phyloP scores from a whole-genome alignment of 2,888 invertebrate genomes.

The Diloba caeruleocephala region DNA sequence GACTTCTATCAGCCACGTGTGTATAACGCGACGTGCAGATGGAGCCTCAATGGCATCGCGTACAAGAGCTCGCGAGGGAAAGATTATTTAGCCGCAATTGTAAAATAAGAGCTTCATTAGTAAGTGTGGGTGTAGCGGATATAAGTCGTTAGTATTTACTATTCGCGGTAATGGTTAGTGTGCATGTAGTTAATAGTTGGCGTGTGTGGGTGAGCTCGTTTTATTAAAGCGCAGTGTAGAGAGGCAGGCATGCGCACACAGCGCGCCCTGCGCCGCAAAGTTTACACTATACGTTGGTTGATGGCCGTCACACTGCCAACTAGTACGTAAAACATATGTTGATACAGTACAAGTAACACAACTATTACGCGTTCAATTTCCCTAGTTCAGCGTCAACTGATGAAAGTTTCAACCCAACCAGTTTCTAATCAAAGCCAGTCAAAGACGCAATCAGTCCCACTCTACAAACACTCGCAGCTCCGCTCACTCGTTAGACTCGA shows the following conservation, averaged over 20 bases:
- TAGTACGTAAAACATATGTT: background rate
- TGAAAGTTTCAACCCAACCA: slow-evolving; percentile 12
- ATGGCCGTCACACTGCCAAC: too few species aligned
- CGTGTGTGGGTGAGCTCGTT: background rate
- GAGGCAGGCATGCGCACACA: too few species aligned
- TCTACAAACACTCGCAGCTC: slow-evolving; percentile 9
- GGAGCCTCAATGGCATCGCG: background rate
- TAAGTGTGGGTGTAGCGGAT: background rate
- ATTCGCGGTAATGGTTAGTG: background rate
- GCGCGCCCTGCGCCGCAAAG: too few species aligned
- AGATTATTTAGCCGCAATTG: slow-evolving; percentile 4
- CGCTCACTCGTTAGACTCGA: too few species aligned
- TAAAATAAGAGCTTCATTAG: slow-evolving; percentile 9
- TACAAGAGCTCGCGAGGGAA: background rate
- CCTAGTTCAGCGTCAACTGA: background rate
- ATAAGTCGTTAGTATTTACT: slow-evolving; percentile 1
- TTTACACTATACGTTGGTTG: too few species aligned
- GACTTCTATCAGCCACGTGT: too few species aligned
- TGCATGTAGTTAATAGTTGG: background rate
- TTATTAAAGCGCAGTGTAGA: too few species aligned
- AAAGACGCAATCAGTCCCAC: slow-evolving; percentile 23
- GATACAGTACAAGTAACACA: too few species aligned
- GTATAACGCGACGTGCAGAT: background rate
- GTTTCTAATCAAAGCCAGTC: slow-evolving; percentile 11
- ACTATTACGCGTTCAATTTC: background rate